phyloP scores from a whole-genome alignment of 2,888 invertebrate species.

The Caenorhabditis sulstoni region DNA sequence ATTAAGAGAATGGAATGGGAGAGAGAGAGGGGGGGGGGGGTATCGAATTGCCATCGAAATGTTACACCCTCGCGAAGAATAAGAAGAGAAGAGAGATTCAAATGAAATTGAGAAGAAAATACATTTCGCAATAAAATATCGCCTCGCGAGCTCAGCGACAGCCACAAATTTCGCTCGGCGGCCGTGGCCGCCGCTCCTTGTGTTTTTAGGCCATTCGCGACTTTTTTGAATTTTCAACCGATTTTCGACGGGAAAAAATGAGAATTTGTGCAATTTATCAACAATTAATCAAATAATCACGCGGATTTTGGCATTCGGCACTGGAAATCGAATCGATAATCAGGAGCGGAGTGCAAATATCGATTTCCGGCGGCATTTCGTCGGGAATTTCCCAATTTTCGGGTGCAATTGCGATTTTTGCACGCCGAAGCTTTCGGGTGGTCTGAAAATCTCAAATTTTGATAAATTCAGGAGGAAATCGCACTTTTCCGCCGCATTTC shows the following conservation, averaged over 20 bases:
- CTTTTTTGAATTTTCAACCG: neutral
- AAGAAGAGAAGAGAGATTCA: neutral
- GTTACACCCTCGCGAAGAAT: conserved; percentile 25
- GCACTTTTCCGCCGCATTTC: conserved; percentile 58
- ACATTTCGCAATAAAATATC: conserved; percentile 14
- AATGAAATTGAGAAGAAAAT: neutral
- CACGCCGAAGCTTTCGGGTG: conserved; percentile 12
- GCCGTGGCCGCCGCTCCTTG: neutral
- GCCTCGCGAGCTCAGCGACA: neutral
- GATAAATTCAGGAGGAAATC: neutral
- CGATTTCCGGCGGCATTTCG: conserved; percentile 9
- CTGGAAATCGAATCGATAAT: conserved; percentile 36
- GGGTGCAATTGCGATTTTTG: conserved; percentile 25
- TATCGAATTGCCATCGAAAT: conserved; percentile 47
- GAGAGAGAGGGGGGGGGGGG: neutral
- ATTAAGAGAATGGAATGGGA: neutral
- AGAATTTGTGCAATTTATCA: neutral
- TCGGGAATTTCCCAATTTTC: conserved; percentile 19
- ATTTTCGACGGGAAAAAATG: neutral
- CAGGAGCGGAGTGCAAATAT: conserved; percentile 28
- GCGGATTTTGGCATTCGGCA: conserved; percentile 10
- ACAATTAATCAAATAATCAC: conserved; percentile 6
- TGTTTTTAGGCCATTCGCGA: neutral
- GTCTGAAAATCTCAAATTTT: conserved; percentile 12
- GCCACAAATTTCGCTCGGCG: neutral